Conservation (phyloP, 2,113 vertebrate species). For the Spea multiplicata region DNA sequence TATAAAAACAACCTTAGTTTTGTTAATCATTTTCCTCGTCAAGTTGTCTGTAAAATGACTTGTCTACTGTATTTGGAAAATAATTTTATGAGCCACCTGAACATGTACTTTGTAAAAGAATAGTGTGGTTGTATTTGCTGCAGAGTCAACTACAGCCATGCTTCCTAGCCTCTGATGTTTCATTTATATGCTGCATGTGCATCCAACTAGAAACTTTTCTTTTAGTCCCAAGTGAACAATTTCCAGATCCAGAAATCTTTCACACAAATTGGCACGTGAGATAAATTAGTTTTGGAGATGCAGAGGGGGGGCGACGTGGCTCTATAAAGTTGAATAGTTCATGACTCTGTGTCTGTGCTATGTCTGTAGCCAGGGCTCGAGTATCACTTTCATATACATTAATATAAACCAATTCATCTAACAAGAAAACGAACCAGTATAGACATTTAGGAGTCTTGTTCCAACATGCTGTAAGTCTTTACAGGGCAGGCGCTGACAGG, state of each 20-base stretch:
- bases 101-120: slow-evolving; percentile 14
- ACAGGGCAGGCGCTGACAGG: slow-evolving; percentile 15
- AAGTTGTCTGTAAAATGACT: slow-evolving; percentile 5
- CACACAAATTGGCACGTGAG: slow-evolving; percentile 37
- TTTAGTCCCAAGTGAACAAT: slow-evolving; percentile 31
- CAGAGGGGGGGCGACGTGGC: not conserved
- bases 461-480: slow-evolving; percentile 4
- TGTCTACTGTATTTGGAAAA: not conserved
- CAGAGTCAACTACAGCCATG: slow-evolving; percentile 16
- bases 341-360: slow-evolving; percentile 11
- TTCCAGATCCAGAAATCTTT: slow-evolving; percentile 38
- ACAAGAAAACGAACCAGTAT: slow-evolving; percentile 1
- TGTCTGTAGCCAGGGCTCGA: slow-evolving; percentile 9
- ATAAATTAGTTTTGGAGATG: slow-evolving; percentile 29
- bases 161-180: slow-evolving; percentile 27
- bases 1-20: no score
- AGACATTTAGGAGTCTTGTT: slow-evolving; percentile 28
- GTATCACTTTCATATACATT: slow-evolving; percentile 16
- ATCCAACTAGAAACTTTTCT: slow-evolving; percentile 37
- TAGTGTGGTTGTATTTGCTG: slow-evolving; percentile 28
- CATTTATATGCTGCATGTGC: slow-evolving; percentile 42
- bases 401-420: slow-evolving; percentile 18
- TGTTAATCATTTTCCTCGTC: not conserved
- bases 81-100: slow-evolving; percentile 1
- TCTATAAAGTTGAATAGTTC: slow-evolving; percentile 25